Conservation (phyloP, 2,113 vertebrate genomes). For the Anas platyrhynchos region DNA sequence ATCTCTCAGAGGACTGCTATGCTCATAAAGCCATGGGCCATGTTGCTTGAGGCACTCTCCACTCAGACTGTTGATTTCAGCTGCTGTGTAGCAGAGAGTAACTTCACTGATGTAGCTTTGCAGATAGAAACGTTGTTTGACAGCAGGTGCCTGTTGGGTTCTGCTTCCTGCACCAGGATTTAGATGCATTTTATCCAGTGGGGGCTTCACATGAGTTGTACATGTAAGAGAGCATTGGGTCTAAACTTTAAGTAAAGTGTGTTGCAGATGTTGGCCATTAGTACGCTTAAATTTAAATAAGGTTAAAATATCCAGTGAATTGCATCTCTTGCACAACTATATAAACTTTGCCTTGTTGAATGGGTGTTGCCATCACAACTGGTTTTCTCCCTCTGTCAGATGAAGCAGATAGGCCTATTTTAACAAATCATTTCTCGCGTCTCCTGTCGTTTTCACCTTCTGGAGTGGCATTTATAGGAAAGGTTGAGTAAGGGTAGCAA, state of each 20-base stretch:
- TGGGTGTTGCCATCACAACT: background rate
- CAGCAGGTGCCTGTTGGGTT: background rate
- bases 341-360: background rate
- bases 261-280: background rate
- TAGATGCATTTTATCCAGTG: background rate
- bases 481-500: background rate
- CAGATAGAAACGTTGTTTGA: rapidly evolving
- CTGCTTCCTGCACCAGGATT: background rate
- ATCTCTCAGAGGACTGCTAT: background rate
- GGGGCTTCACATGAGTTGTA: background rate
- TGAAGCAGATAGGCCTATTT: background rate
- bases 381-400: background rate
- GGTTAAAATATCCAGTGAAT: background rate
- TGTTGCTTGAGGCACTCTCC: background rate
- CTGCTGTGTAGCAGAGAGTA: background rate
- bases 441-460: background rate
- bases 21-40: background rate
- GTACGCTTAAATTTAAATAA: background rate
- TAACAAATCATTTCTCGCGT: background rate
- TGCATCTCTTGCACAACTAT: background rate
- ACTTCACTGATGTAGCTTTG: background rate
- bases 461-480: background rate
- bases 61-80: background rate
- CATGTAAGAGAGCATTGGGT: background rate
- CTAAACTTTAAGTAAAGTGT: background rate